Percentiles rank a stretch among this genome's conserved stretches.
phyloP scores from a whole-genome alignment of 2,797 vertebrate genomes.

The Streptopelia turtur region DNA sequence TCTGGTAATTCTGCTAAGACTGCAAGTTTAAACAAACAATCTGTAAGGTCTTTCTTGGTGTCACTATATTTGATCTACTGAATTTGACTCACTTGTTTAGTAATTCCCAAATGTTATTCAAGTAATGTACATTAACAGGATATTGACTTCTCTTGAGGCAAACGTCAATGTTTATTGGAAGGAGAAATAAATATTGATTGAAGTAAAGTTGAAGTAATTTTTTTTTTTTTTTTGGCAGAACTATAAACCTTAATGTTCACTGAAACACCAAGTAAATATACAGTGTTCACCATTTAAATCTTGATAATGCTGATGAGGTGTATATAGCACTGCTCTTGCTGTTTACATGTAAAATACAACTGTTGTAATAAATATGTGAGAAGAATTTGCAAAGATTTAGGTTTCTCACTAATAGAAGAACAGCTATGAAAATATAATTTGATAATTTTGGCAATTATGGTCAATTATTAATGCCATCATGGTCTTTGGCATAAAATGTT shows the following conservation, averaged over 20 bases:
- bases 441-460: background rate
- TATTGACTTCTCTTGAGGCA: conserved; percentile 67
- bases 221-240: background rate
- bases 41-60: background rate
- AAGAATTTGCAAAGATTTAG: background rate
- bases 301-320: background rate
- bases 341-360: background rate
- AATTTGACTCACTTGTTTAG: conserved; percentile 55
- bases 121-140: conserved; percentile 57
- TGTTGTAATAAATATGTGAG: background rate
- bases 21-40: background rate
- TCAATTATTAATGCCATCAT: background rate
- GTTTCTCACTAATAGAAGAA: background rate
- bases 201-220: conserved; percentile 53
- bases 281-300: background rate
- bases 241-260: conserved; percentile 34
- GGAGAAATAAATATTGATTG: conserved; percentile 63
- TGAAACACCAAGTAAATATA: conserved; percentile 50
- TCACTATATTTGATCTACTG: conserved; percentile 18
- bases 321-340: background rate
- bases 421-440: background rate
- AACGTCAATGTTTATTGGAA: conserved; percentile 63
- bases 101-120: conserved; percentile 57
- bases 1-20: background rate
- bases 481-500: background rate